Evolutionary conservation across 2,888 invertebrate genomes (phyloP), one percentile per base, ranked within the genome.

Genomic region (Pseudoips prasinana): DNA sequence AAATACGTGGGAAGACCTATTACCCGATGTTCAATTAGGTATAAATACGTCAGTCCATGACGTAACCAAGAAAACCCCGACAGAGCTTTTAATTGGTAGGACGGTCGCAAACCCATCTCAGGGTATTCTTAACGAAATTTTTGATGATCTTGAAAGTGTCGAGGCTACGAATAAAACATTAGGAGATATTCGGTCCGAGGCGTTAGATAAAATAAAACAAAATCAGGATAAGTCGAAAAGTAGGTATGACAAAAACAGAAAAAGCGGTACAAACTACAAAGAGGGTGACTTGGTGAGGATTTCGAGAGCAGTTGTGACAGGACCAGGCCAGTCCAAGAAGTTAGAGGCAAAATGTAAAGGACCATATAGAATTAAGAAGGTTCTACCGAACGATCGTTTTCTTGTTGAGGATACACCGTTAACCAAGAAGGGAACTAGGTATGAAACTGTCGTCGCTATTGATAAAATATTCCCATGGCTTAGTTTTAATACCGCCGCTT

Each of bases 311-410:
- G n/a, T 19, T 2, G 25, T 22, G 8, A 25, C 11, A 8, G 25
- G 14, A 8, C 17, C 17, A 6, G 34, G 34, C 3, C 28, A 34
- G 9, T 34, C 34, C 7, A 34, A 34, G 8, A 34, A 29, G 14
- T 10, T 34, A 7, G 29, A 40, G 9, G 7, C 50, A 0, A 53
- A 47, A 11, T 47, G 29, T 24, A 30, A 42, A 25, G 53, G 48
- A 0, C 53, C 53, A 4, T 52, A 53, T 22, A 22, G 46, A 22
- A 45, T 52, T 10, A 41, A 27, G 22, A 53, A 47, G 17, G 10
- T 48, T 0, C 23, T 58, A 8, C 42, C 46, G 0, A 46, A 58
- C 25, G 55, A 58, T 9, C 17, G 31, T 4, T 18, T 18, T 6
- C 18, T 18, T 6, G 18, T 18, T 18, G 18, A n/a, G n/a, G n/a